Evolutionary conservation across 2,113 vertebrate species (phyloP).

Genomic region (Percopsis transmontana): DNA sequence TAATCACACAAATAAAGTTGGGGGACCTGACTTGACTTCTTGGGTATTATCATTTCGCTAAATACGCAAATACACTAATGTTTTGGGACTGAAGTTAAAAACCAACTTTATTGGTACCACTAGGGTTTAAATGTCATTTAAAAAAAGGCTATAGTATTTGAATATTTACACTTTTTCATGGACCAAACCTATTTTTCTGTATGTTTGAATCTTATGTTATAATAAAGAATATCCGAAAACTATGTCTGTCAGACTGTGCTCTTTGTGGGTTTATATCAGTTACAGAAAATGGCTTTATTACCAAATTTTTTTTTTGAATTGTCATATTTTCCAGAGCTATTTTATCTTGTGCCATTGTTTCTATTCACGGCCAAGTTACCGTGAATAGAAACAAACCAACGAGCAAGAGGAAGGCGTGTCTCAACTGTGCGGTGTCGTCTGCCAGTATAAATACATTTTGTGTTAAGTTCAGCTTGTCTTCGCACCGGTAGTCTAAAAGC

Average conservation of each 20-base stretch:
- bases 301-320: background rate
- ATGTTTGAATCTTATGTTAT: conserved; percentile 76
- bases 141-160: conserved; percentile 46
- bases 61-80: conserved; percentile 67
- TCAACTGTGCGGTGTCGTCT: conserved; percentile 25
- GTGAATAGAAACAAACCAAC: conserved; percentile 38
- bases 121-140: conserved; percentile 42
- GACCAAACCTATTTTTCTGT: conserved; percentile 83
- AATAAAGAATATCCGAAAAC: conserved; percentile 79
- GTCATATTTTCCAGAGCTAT: too few species aligned
- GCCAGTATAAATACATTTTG: conserved; percentile 66
- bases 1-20: conserved; percentile 1
- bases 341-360: too few species aligned
- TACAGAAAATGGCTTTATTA: background rate
- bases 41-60: conserved; percentile 7
- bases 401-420: conserved; percentile 43
- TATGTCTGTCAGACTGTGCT: background rate
- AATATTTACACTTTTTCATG: conserved; percentile 74
- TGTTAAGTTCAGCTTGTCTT: conserved; percentile 17
- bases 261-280: background rate
- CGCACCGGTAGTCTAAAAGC: conserved; percentile 13
- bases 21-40: conserved; percentile 33
- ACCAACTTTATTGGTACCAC: conserved; percentile 9
- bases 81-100: conserved; percentile 25
- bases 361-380: too few species aligned